phyloP scores from a whole-genome alignment of 1,140 invertebrate genomes.

The Mesaphorura yosii region DNA sequence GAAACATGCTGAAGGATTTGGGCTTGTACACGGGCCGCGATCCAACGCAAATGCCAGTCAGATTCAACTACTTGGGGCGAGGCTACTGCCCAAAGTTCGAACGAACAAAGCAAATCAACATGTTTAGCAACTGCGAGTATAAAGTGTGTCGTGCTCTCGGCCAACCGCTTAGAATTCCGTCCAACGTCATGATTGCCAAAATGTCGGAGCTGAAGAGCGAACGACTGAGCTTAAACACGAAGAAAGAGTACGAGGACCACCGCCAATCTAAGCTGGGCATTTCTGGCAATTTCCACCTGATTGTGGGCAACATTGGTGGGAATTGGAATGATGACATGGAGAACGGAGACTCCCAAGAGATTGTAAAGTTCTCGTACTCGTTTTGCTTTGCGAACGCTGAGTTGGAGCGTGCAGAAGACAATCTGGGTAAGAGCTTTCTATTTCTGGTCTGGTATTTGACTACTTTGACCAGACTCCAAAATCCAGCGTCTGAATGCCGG shows the following conservation, averaged over 20 bases:
- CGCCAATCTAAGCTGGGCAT: not conserved
- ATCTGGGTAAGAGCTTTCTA: too few relatives aligned
- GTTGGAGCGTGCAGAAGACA: too few relatives aligned
- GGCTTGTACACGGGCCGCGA: not conserved
- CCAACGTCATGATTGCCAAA: not conserved
- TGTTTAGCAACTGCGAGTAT: not conserved
- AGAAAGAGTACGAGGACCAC: not conserved
- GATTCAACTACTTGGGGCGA: not conserved
- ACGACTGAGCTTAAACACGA: not conserved
- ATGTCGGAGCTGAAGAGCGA: not conserved
- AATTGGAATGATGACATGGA: not conserved
- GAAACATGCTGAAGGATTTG: not conserved
- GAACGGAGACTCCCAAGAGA: not conserved
- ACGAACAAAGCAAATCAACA: not conserved
- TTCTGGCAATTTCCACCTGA: not conserved
- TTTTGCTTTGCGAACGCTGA: not conserved
- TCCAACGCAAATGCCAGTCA: not conserved
- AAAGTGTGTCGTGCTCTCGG: not conserved
- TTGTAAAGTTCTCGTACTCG: not conserved
- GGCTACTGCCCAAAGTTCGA: not conserved
- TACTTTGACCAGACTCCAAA: too few relatives aligned
- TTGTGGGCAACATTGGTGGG: not conserved
- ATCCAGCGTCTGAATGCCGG: too few relatives aligned
- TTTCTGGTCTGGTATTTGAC: too few relatives aligned
- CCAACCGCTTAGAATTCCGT: not conserved